Percentiles rank a stretch among this genome's conserved stretches.
phyloP scores from a whole-genome alignment of 2,888 invertebrate genomes.

The Nowickia ferox region DNA sequence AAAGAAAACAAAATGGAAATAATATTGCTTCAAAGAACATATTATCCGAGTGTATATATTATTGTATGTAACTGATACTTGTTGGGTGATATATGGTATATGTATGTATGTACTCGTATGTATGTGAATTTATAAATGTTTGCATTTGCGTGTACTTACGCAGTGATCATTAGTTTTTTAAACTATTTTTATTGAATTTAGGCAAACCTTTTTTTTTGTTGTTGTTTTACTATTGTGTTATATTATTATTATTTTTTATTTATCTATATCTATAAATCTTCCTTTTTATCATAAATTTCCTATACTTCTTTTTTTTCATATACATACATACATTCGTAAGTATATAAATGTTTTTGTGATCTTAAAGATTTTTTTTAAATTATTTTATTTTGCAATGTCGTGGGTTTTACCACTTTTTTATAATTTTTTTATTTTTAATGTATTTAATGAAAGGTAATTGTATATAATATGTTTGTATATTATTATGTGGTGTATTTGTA shows the following conservation, averaged over 20 bases:
- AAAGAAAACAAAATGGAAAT: neutral
- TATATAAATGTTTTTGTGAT: conserved; percentile 53
- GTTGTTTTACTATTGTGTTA: conserved; percentile 54
- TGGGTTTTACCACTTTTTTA: conserved; percentile 54
- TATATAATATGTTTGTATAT: conserved; percentile 66
- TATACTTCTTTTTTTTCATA: conserved; percentile 50
- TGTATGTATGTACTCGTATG: no score
- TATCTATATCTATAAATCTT: conserved; percentile 61
- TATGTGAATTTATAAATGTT: conserved; percentile 71
- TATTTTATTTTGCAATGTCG: conserved; percentile 45
- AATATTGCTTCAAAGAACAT: neutral
- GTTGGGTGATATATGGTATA: conserved; percentile 1
- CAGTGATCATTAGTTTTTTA: conserved; percentile 34
- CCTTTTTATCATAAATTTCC: conserved; percentile 61
- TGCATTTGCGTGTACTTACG: conserved; percentile 72
- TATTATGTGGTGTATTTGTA: conserved; percentile 73
- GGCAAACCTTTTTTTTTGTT: conserved; percentile 44
- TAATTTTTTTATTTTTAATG: conserved; percentile 61
- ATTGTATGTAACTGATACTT: neutral
- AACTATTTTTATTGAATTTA: conserved; percentile 29
- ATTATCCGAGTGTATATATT: conserved; percentile 1
- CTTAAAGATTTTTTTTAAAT: conserved; percentile 39
- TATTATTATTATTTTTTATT: conserved; percentile 40
- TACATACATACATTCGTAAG: conserved; percentile 52
- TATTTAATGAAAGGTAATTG: conserved; percentile 72